Conservation (phyloP, 2,113 vertebrate species). For the Podarcis cretensis region DNA sequence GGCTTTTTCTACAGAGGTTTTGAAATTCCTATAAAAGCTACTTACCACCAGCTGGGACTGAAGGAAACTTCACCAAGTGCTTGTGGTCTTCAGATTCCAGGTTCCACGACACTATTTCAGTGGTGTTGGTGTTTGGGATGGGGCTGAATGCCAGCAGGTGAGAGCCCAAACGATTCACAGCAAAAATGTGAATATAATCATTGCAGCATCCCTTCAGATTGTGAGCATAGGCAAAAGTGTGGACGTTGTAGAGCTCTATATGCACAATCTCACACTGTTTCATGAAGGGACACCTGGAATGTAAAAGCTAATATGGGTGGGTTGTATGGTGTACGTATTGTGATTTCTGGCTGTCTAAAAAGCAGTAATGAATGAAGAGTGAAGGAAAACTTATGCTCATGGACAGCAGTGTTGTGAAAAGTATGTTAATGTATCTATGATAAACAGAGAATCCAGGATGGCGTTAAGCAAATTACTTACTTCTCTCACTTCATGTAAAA, state of each 20-base stretch:
- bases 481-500: not conserved
- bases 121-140: conserved; percentile 51
- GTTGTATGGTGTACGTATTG: not conserved
- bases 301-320: not conserved
- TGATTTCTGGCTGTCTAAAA: not conserved
- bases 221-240: conserved; percentile 64
- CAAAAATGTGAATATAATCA: conserved; percentile 67
- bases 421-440: not conserved
- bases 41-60: conserved; percentile 53
- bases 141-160: conserved; percentile 65
- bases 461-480: not conserved
- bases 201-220: conserved; percentile 70
- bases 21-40: not conserved
- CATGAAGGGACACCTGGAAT: conserved; percentile 69
- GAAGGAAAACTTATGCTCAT: conserved; percentile 3
- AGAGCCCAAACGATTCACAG: conserved; percentile 62
- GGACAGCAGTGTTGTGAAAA: not conserved
- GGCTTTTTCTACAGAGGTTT: not conserved
- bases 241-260: conserved; percentile 64
- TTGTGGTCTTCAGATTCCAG: conserved; percentile 76
- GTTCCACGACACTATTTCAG: conserved; percentile 76
- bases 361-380: not conserved
- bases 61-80: conserved; percentile 65
- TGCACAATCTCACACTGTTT: conserved; percentile 60
- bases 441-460: not conserved